These are phyloP conservation scores for Drosophila recens DNA, from an alignment of 2,888 invertebrate species.

Conservation along the genomic window DNA sequence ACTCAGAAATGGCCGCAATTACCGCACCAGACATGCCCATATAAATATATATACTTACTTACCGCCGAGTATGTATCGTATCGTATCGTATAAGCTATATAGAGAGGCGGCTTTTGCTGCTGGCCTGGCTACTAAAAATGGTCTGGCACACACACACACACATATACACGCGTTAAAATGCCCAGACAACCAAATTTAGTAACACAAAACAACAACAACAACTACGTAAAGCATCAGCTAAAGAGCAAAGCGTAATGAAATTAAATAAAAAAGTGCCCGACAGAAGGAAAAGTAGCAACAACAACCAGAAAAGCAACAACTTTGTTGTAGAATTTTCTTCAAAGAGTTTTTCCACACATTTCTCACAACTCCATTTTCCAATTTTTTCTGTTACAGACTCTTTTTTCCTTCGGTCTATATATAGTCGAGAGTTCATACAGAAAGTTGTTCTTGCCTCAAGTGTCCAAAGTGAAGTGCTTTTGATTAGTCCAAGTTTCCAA, in stretches of 20 bases:
- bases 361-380: constrained; percentile 50
- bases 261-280: constrained; percentile 72
- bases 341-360: constrained; percentile 68
- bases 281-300: constrained; percentile 25
- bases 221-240: constrained; percentile 51
- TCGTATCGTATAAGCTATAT: constrained; percentile 47
- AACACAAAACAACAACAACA: constrained; percentile 58
- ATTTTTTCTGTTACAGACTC: constrained; percentile 39
- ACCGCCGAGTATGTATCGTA: constrained; percentile 18
- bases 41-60: constrained; percentile 46
- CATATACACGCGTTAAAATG: constrained; percentile 57
- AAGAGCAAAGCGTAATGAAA: constrained; percentile 70
- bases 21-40: constrained; percentile 67
- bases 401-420: constrained; percentile 55
- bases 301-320: constrained; percentile 28
- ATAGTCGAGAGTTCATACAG: constrained; percentile 44
- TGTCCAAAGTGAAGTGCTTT: constrained; percentile 70
- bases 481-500: constrained; percentile 63
- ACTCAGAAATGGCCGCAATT: constrained; percentile 65
- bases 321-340: constrained; percentile 60
- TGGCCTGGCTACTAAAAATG: constrained; percentile 77
- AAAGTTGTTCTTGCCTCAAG: constrained; percentile 40
- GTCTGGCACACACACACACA: constrained; percentile 61
- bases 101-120: constrained; percentile 51
- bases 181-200: constrained; percentile 80